Conservation (phyloP, 2,888 invertebrate genomes). For the Pristionchus fissidentatus region DNA sequence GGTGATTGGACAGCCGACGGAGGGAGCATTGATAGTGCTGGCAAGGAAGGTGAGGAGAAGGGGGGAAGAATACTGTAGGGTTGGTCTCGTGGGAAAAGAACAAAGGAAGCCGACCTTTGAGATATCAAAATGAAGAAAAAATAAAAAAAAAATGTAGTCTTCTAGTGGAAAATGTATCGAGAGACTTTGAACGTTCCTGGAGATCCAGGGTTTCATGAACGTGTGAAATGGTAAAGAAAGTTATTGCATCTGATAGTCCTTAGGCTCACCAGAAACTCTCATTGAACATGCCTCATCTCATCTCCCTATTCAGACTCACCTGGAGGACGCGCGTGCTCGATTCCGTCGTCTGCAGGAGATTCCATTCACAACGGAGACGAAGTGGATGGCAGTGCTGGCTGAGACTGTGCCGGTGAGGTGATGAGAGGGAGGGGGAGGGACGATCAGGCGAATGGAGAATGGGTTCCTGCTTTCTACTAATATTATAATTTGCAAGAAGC, state of each 20-base stretch:
- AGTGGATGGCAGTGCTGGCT: constrained; percentile 94
- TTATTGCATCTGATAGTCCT: no score
- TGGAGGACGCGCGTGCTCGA: constrained; percentile 82
- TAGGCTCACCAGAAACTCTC: no score
- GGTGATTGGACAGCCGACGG: constrained; percentile 94
- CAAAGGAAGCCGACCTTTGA: not conserved
- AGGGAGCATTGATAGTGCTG: constrained; percentile 92
- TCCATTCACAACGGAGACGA: constrained; percentile 96
- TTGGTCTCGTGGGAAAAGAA: not conserved
- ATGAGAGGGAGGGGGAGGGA: not conserved
- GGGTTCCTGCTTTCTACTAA: not conserved
- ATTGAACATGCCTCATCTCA: no score
- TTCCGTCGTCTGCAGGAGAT: constrained; percentile 82
- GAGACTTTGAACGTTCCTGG: no score
- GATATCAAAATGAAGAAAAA: no score
- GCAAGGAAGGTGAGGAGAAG: constrained; percentile 87
- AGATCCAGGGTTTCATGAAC: no score
- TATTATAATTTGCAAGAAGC: not conserved
- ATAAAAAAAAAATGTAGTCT: not conserved
- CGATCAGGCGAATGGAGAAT: not conserved
- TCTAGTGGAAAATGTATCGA: no score
- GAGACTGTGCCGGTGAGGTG: constrained; percentile 46
- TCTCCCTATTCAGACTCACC: constrained; percentile 82
- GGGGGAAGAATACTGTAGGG: not conserved
- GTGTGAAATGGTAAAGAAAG: no score